Percentiles rank a stretch among this genome's conserved stretches.
phyloP scores from a whole-genome alignment of 2,113 vertebrate species.

The Lates calcarifer region DNA sequence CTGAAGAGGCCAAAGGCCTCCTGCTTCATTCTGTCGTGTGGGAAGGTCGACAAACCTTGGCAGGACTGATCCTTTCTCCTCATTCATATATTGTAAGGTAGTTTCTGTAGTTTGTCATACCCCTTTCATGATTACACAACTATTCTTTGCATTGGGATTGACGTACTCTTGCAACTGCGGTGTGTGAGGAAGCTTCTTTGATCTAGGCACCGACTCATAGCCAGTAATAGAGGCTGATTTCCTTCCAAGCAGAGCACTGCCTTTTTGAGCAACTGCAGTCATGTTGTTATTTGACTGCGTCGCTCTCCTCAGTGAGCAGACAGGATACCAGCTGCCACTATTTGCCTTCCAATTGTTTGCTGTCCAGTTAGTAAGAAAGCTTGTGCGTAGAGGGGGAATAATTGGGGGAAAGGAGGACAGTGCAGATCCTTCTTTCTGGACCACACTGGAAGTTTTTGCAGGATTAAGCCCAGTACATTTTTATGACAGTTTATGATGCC shows the following conservation, averaged over 20 bases:
- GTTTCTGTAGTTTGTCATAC: background rate
- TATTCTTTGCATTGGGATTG: conserved; percentile 31
- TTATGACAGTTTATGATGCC: conserved; percentile 22
- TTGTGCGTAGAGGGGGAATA: conserved; percentile 18
- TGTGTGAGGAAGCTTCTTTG: conserved; percentile 57
- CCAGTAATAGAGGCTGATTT: conserved; percentile 58
- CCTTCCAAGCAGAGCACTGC: conserved; percentile 26
- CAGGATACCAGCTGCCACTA: conserved; percentile 60
- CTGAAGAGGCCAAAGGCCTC: background rate
- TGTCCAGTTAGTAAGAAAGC: conserved; percentile 50
- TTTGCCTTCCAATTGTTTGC: conserved; percentile 64
- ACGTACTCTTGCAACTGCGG: conserved; percentile 6
- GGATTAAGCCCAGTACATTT: background rate
- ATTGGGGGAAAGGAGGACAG: conserved; percentile 24
- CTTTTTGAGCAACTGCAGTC: conserved; percentile 43
- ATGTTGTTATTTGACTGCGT: conserved; percentile 50
- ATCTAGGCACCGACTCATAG: conserved; percentile 2
- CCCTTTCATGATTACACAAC: conserved; percentile 4
- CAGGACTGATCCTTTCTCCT: background rate
- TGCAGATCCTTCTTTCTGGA: conserved; percentile 10
- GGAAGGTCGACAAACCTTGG: background rate
- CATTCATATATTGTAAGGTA: background rate
- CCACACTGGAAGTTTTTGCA: background rate
- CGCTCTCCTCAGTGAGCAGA: conserved; percentile 39
- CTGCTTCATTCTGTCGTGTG: background rate